These are phyloP conservation scores for Chaetodon trifascialis DNA, from an alignment of 2,113 vertebrate species.

Conservation along the genomic window DNA sequence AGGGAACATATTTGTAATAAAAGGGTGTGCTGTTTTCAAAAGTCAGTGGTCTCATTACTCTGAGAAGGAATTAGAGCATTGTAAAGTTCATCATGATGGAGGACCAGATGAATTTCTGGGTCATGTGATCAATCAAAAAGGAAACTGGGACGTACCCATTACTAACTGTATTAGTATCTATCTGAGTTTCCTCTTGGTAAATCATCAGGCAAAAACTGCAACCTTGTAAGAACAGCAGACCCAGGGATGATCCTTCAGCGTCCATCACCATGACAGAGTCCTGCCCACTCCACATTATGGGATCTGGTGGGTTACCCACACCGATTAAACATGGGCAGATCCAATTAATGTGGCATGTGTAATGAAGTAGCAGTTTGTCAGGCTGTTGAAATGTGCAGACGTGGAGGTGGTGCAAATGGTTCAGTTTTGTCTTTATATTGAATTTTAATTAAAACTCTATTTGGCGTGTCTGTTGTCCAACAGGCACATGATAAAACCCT, in stretches of 20 bases:
- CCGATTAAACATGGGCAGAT: not conserved
- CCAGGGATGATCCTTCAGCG: not conserved
- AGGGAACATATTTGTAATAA: too few species aligned
- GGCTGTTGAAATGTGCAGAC: not conserved
- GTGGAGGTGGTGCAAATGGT: not conserved
- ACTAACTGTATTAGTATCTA: not conserved
- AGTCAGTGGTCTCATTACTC: too few species aligned
- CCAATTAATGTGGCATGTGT: not conserved
- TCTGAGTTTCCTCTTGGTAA: not conserved
- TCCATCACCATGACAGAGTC: not conserved
- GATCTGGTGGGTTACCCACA: not conserved
- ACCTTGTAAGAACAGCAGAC: too few species aligned
- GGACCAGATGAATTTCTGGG: too few species aligned
- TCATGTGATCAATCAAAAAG: too few species aligned
- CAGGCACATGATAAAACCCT: conserved; percentile 88
- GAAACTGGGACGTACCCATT: not conserved
- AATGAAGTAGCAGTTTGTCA: not conserved
- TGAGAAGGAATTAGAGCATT: not conserved
- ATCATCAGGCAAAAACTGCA: not conserved
- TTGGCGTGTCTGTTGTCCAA: not conserved
- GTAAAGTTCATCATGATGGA: not conserved
- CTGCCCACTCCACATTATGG: not conserved
- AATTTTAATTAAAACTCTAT: not conserved
- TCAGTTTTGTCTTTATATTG: not conserved
- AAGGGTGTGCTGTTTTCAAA: too few species aligned